Evolutionary conservation across 2,888 invertebrate species (phyloP).

Genomic region (Automeris io): DNA sequence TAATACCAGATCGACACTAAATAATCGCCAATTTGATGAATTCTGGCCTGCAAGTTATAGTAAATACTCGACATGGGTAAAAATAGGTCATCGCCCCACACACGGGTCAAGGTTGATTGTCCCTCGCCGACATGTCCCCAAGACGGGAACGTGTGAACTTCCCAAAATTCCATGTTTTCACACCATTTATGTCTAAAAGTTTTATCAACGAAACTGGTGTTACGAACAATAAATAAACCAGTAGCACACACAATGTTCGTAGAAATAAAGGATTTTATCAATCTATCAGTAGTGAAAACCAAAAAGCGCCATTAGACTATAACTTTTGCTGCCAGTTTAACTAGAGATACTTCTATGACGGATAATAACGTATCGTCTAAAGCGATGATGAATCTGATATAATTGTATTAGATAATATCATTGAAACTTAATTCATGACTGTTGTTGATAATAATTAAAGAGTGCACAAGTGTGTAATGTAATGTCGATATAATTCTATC

Average conservation of each 20-base stretch:
- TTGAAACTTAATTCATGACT: no score
- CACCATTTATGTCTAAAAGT: slow-evolving; percentile 23
- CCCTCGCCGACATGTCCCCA: slow-evolving; percentile 31
- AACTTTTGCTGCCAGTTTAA: no score
- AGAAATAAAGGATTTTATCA: slow-evolving; percentile 33
- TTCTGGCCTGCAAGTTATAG: neutral
- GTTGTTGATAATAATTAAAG: no score
- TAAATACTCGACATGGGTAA: slow-evolving; percentile 9
- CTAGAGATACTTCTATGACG: no score
- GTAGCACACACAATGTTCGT: slow-evolving; percentile 28
- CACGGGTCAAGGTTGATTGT: slow-evolving; percentile 56
- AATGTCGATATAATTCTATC: no score
- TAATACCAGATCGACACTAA: slow-evolving; percentile 28
- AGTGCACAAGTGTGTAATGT: no score
- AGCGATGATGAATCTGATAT: no score
- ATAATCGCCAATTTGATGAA: neutral
- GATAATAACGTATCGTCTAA: no score
- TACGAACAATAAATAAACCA: slow-evolving; percentile 21
- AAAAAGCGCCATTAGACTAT: no score
- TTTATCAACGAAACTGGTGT: slow-evolving; percentile 15
- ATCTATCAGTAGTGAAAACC: slow-evolving; percentile 34
- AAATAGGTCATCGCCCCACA: slow-evolving; percentile 48
- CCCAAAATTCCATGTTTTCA: slow-evolving; percentile 31
- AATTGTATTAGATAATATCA: no score
- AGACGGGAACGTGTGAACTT: slow-evolving; percentile 30